Base-by-base conservation (phyloP, 2,797 vertebrate genomes). In the Acrocephalus scirpaceus region DNA sequence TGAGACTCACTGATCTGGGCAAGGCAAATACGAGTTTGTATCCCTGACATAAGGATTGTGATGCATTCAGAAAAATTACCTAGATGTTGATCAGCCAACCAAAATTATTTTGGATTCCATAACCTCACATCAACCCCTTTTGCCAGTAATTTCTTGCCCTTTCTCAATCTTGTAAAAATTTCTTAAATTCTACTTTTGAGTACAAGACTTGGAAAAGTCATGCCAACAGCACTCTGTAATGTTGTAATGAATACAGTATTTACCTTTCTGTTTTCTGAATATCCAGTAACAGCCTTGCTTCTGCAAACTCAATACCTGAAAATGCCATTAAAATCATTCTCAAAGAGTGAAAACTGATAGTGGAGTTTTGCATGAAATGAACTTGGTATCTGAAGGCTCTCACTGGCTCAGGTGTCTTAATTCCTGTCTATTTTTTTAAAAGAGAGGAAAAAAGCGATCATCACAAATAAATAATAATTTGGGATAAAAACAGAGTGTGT, bases 91-190 rank as follows among this genome's bases (percentile, higher is more conserved):
- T 70, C 70, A 92, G 44, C 48, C 66, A 93, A 56, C 6, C 71
- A 79, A 78, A 86, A 85, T 81, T 26, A 60, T 56, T 84, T 86
- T 70, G 32, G 40, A 60, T 81, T 78, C 53, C 5, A 3, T 70
- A 90, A 66, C 48, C 58, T 88, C 73, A 75, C 69, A 93, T 36
- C 36, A 60, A 42, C 29, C 13, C 25, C 19, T 66, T 90, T 67
- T 56, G 66, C 70, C 71, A 93, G 23, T 20, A 79, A 90, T 87
- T 84, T 70, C 36, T 87, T 88, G 17, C n/a, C 36, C 38, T 93
- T 84, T 76, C 58, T 72, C 40, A 76, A 29, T 47, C 66, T 86
- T 91, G 64, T 94, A 95, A 94, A 96, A 95, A 53, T 72, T 14
- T 86, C 54, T 93, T 47, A 16, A 72, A 72, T 92, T 91, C 51